These are phyloP conservation scores for Odocoileus virginianus DNA, from an alignment of 2,113 vertebrate genomes.

Conservation along the genomic window DNA sequence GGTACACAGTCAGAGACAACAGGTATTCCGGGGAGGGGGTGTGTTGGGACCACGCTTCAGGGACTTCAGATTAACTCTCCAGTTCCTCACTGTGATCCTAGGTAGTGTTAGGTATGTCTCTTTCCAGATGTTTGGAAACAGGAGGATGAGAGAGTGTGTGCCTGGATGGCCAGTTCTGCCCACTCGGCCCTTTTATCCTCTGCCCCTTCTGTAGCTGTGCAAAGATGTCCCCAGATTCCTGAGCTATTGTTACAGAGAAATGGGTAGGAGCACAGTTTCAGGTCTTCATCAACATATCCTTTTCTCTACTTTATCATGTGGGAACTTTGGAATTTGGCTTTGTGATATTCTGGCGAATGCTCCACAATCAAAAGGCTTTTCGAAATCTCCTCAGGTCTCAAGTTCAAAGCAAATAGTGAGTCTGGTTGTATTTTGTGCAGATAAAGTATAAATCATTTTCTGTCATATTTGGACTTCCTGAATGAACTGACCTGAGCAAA, in stretches of 20 bases:
- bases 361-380: constrained; percentile 28
- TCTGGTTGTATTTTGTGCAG: constrained; percentile 36
- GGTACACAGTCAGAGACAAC: constrained; percentile 71
- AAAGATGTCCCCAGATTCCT: not conserved
- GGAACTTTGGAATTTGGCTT: constrained; percentile 20
- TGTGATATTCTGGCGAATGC: not conserved
- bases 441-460: constrained; percentile 23
- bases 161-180: not conserved
- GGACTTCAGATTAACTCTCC: not conserved
- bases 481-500: constrained; percentile 34
- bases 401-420: constrained; percentile 21
- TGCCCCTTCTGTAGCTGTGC: not conserved
- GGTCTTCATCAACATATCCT: not conserved
- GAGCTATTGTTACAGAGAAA: not conserved
- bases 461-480: constrained; percentile 17
- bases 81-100: not conserved
- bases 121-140: not conserved
- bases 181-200: not conserved
- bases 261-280: not conserved
- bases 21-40: constrained; percentile 69
- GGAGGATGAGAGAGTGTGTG: not conserved
- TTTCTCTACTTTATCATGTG: not conserved
- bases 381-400: constrained; percentile 3
- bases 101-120: not conserved
- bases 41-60: not conserved